Percentiles rank a stretch among this genome's conserved stretches.
Evolutionary conservation across 2,113 vertebrate species (phyloP).

Genomic region (Laterallus jamaicensis): DNA sequence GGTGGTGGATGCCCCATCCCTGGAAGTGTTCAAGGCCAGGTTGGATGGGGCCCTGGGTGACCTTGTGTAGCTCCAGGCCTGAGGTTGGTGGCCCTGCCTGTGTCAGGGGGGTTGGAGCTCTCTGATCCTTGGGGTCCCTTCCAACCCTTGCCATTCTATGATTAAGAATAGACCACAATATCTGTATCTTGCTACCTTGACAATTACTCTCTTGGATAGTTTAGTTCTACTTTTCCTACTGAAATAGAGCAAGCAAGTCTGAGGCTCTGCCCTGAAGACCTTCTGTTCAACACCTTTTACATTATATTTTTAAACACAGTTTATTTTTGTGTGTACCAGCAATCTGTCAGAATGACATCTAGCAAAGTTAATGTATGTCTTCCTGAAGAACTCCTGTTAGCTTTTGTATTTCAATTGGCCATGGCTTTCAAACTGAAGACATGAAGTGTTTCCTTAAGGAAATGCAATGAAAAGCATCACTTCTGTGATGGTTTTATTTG

Average conservation of each 20-base stretch:
- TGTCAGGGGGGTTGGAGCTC: too few species aligned
- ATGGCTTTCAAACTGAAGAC: neutral
- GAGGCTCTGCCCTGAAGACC: neutral
- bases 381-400: neutral
- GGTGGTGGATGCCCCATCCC: too few species aligned
- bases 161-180: neutral
- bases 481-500: neutral
- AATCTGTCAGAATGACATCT: too few species aligned
- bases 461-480: neutral
- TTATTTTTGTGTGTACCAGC: neutral
- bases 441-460: neutral
- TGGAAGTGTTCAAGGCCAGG: too few species aligned
- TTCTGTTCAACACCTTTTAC: neutral
- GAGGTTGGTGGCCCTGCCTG: too few species aligned
- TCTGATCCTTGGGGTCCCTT: too few species aligned
- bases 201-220: neutral
- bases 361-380: neutral
- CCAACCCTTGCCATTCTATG: too few species aligned
- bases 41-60: too few species aligned
- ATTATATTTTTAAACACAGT: neutral
- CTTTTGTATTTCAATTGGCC: neutral
- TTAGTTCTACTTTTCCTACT: neutral
- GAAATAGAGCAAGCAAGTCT: neutral
- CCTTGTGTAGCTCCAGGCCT: too few species aligned
- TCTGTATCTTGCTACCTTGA: neutral